Evolutionary conservation across 2,888 invertebrate genomes (phyloP).

Genomic region (Andricus curvator): DNA sequence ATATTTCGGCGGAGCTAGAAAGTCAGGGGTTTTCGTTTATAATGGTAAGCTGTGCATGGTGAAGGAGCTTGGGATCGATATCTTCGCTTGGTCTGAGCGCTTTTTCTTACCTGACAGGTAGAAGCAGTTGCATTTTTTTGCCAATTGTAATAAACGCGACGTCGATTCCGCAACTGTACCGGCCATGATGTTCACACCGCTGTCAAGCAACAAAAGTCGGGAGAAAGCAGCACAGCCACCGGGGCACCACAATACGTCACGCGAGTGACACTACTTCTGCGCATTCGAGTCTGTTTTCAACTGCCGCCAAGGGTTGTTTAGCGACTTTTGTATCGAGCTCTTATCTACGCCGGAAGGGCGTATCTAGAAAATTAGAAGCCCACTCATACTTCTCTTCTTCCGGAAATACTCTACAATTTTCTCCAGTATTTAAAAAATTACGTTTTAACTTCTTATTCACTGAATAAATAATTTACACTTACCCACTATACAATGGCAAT

Average conservation of each 20-base stretch:
- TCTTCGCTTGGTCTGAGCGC: conserved; percentile 34
- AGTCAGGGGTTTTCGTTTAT: conserved; percentile 26
- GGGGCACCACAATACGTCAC: not conserved
- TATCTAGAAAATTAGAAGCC: not conserved
- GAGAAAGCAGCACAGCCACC: not conserved
- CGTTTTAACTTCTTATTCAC: not conserved
- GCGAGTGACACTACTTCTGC: not conserved
- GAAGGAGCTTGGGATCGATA: conserved; percentile 2
- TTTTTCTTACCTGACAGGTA: conserved; percentile 87
- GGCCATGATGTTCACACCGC: conserved; percentile 76
- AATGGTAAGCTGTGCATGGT: not conserved
- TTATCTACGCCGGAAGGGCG: not conserved
- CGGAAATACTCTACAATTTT: not conserved
- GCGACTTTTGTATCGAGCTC: not conserved
- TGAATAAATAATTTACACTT: not conserved
- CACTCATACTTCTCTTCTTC: not conserved
- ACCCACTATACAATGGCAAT: not conserved
- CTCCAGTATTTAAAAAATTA: not conserved
- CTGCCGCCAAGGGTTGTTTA: not conserved
- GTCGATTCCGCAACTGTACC: conserved; percentile 79
- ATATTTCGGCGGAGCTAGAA: conserved; percentile 44
- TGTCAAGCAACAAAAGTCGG: conserved; percentile 37
- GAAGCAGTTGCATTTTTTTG: conserved; percentile 93
- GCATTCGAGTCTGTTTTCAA: not conserved
- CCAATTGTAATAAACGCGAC: conserved; percentile 88